Conservation (phyloP, 2,113 vertebrate species). For the Amazona guildingii region DNA sequence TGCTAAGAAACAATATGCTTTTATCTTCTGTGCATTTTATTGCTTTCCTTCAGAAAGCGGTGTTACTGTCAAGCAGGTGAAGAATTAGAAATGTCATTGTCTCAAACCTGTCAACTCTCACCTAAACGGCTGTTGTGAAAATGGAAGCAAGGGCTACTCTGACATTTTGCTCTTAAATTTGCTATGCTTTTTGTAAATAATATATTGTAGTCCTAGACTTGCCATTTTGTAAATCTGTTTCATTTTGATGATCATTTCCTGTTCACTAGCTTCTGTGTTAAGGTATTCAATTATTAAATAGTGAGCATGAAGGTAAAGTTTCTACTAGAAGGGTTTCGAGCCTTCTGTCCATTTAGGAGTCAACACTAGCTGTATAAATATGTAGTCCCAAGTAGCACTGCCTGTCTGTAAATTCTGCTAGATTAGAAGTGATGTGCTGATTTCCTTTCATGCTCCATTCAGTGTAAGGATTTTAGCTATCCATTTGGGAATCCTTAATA, state of each 20-base stretch:
- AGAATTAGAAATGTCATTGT: slow-evolving; percentile 66
- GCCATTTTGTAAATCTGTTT: slow-evolving; percentile 51
- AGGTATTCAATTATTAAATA: slow-evolving; percentile 33
- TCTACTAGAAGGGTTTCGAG: not conserved
- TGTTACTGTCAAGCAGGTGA: slow-evolving; percentile 56
- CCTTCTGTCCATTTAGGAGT: not conserved
- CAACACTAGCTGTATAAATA: not conserved
- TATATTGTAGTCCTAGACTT: slow-evolving; percentile 19
- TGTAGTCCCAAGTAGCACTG: not conserved
- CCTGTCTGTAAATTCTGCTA: slow-evolving; percentile 12
- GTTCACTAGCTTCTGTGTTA: slow-evolving; percentile 2
- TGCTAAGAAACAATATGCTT: not conserved
- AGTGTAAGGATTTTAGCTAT: not conserved
- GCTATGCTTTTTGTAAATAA: slow-evolving; percentile 45
- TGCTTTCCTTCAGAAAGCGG: not conserved
- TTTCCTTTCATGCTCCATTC: slow-evolving; percentile 42
- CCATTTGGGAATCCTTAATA: slow-evolving; percentile 28
- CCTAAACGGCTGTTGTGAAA: slow-evolving; percentile 52
- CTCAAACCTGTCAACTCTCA: slow-evolving; percentile 48
- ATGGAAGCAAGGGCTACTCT: slow-evolving; percentile 58
- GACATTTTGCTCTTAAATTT: slow-evolving; percentile 71
- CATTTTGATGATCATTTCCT: slow-evolving; percentile 15
- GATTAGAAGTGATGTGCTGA: slow-evolving; percentile 18
- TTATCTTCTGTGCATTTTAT: not conserved
- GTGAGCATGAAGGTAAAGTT: not conserved